Evolutionary conservation across 1,140 invertebrate species (phyloP).

Genomic region (Aphelinus atriplicis): DNA sequence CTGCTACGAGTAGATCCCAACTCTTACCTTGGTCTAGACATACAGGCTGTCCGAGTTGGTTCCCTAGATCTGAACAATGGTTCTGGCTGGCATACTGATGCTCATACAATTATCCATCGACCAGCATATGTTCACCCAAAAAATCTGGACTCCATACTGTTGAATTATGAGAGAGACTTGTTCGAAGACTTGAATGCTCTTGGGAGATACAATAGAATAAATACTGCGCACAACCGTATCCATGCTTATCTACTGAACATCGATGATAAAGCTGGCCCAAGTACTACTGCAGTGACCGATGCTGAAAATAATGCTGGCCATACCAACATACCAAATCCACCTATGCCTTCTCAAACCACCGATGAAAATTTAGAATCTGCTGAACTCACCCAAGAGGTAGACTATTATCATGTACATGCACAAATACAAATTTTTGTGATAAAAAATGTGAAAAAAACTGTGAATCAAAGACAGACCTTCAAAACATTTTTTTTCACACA

Average conservation of each 20-base stretch:
- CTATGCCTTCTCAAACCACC: slow-evolving; percentile 43
- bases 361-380: slow-evolving; percentile 44
- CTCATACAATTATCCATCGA: slow-evolving; percentile 65
- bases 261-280: slow-evolving; percentile 57
- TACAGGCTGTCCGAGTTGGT: slow-evolving; percentile 65
- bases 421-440: too few relatives aligned
- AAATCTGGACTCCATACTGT: slow-evolving; percentile 76
- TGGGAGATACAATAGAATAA: slow-evolving; percentile 68
- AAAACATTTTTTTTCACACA: slow-evolving; percentile 22
- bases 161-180: slow-evolving; percentile 78
- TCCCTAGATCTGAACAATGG: slow-evolving; percentile 73
- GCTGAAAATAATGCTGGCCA: slow-evolving; percentile 42
- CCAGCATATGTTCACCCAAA: slow-evolving; percentile 77
- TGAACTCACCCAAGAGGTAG: slow-evolving; percentile 68
- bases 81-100: slow-evolving; percentile 72
- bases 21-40: slow-evolving; percentile 71
- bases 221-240: slow-evolving; percentile 61
- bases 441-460: slow-evolving; percentile 7
- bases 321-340: slow-evolving; percentile 48
- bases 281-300: slow-evolving; percentile 42
- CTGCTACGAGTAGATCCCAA: slow-evolving; percentile 79
- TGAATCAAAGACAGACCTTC: not conserved
- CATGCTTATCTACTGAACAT: slow-evolving; percentile 69
- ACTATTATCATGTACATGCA: not conserved
- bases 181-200: slow-evolving; percentile 80